Base-by-base conservation (phyloP, 1,140 invertebrate genomes). In the Drosophila truncata region DNA sequence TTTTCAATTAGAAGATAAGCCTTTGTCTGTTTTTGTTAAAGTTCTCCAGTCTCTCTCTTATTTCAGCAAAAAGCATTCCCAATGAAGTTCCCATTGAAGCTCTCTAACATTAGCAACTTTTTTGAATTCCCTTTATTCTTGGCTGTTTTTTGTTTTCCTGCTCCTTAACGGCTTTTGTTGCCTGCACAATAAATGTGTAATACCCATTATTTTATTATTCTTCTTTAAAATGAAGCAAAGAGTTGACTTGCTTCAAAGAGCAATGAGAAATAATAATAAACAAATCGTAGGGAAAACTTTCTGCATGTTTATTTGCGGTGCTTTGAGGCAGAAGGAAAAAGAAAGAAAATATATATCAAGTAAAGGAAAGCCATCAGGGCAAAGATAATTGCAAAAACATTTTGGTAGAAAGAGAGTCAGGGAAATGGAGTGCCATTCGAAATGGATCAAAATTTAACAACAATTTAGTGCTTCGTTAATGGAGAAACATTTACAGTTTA, bases 251-350 rank as follows among this genome's bases (percentile, higher is more conserved):
- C 83, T 88, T 74, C 80, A 88, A 62, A 65, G 80, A 82, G 80
- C 83, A 83, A 57, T 67, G 60, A 60, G 54, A 65, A 83, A 86
- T 82, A 86, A 86, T 86, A 86, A 88, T 88, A 74, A 88, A 86
- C 80, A 88, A 84, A 86, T 88, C 78, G 63, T 46, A 74, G 78
- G 74, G 64, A 88, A 74, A 88, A 86, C 25, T 78, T 55, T 55
- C 61, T 66, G 14, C 50, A 66, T 62, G 71, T 74, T 74, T 74
- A 73, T 74, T 73, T 74, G 41, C 41, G 18, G 37, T 39, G 31
- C 73, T 72, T 11, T 23, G 54, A 63, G 47, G 47, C 57, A 52
- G 42, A 63, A 44, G 35, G 25, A 29, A 10, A 41, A 11, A 31
- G 13, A 10, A 29, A 23, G 16, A 69, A 35, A 4, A 60, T 37